These are phyloP conservation scores for Lepidurus couesii DNA, from an alignment of 1,140 invertebrate genomes.

Conservation along the genomic window DNA sequence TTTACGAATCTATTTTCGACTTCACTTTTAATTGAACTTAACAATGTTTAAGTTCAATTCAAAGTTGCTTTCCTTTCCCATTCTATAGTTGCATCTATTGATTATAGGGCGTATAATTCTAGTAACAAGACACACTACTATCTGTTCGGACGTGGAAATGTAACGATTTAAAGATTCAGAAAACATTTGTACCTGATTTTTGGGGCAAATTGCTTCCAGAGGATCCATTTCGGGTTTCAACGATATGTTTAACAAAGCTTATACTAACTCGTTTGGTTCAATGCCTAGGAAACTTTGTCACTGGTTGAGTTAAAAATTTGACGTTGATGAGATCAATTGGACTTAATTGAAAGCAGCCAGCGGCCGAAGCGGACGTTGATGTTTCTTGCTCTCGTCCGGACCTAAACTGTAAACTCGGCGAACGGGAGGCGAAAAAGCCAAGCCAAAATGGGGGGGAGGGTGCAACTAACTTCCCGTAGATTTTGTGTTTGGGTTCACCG, in stretches of 20 bases:
- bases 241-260: background rate
- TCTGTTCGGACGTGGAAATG: too few species aligned
- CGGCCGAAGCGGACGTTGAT: background rate
- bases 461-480: background rate
- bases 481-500: conserved; percentile 14
- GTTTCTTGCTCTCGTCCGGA: conserved; percentile 4
- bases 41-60: too few species aligned
- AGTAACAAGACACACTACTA: too few species aligned
- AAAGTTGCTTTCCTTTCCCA: too few species aligned
- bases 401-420: background rate
- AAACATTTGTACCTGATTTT: background rate
- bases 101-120: too few species aligned
- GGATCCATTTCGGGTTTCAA: background rate
- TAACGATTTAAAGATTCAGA: too few species aligned
- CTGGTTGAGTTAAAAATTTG: background rate
- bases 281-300: background rate
- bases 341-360: conserved; percentile 18
- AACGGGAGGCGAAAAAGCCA: background rate
- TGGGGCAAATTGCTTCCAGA: background rate
- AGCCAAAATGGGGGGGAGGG: background rate
- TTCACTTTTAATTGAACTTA: too few species aligned
- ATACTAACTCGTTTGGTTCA: background rate
- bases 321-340: conserved; percentile 11
- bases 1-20: too few species aligned
- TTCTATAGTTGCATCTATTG: too few species aligned